phyloP scores from a whole-genome alignment of 2,113 vertebrate species.

The Paramisgurnus dabryanus region DNA sequence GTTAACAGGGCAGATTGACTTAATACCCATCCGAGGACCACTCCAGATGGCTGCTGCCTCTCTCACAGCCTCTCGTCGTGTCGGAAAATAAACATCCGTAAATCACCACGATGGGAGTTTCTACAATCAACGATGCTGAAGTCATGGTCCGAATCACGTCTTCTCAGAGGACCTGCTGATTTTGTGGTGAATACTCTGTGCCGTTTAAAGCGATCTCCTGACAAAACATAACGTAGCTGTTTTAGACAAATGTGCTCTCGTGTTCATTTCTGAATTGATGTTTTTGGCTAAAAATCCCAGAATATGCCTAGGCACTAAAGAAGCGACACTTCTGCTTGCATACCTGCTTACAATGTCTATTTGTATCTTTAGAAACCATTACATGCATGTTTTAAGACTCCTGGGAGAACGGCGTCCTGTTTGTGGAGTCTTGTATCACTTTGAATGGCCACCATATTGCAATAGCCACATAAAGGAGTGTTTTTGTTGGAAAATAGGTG shows the following conservation, averaged over 20 bases:
- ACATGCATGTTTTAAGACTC: conserved; percentile 31
- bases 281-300: neutral
- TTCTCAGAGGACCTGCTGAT: conserved; percentile 40
- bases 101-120: conserved; percentile 49
- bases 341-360: conserved; percentile 37
- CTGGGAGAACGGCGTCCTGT: conserved; percentile 51
- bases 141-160: conserved; percentile 37
- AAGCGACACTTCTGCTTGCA: conserved; percentile 8
- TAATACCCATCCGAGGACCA: conserved; percentile 37
- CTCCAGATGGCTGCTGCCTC: conserved; percentile 47
- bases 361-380: conserved; percentile 32
- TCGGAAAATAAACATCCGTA: conserved; percentile 55
- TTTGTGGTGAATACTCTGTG: conserved; percentile 13
- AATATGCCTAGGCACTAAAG: conserved; percentile 49
- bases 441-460: conserved; percentile 60
- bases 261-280: conserved; percentile 18
- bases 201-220: conserved; percentile 21
- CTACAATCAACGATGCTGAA: conserved; percentile 25
- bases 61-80: conserved; percentile 34
- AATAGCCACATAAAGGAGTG: conserved; percentile 53
- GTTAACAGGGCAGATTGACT: conserved; percentile 42
- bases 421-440: conserved; percentile 49
- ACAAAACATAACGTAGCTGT: conserved; percentile 33
- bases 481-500: conserved; percentile 55
- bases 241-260: conserved; percentile 19